A percentile compares a stretch with the other conserved stretches of the same genome.
These are phyloP conservation scores for Paralichthys olivaceus DNA, from an alignment of 2,113 vertebrate species.

Conservation along the genomic window DNA sequence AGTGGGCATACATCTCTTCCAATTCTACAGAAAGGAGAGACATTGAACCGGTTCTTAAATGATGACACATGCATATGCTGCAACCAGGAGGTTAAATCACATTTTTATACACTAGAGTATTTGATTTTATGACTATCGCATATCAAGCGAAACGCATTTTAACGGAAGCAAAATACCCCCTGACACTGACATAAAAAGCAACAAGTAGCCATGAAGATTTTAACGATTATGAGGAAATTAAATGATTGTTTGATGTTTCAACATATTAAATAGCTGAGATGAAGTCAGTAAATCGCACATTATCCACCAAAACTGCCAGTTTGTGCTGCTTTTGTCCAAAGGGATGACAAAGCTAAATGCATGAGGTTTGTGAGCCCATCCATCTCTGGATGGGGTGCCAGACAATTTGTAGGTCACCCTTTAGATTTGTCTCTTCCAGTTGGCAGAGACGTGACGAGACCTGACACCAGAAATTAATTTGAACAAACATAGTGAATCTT, in stretches of 20 bases:
- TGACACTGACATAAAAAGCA: background rate
- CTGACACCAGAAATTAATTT: constrained; percentile 15
- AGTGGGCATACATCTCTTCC: too few species aligned
- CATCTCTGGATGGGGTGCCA: background rate
- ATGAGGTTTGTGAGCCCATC: background rate
- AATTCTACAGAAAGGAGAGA: too few species aligned
- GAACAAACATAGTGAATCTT: constrained; percentile 8
- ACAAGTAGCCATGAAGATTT: background rate
- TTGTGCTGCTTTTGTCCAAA: background rate
- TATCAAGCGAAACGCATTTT: too few species aligned
- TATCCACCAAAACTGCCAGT: background rate
- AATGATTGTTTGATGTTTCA: constrained; percentile 1
- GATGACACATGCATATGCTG: too few species aligned
- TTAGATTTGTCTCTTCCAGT: constrained; percentile 20
- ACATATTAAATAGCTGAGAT: background rate
- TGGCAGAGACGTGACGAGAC: constrained; percentile 16
- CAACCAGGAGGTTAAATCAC: too few species aligned
- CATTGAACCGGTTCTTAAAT: too few species aligned
- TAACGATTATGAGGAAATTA: background rate
- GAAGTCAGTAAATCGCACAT: too few species aligned
- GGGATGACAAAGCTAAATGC: background rate
- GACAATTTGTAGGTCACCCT: background rate
- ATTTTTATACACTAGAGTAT: too few species aligned
- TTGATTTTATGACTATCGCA: too few species aligned
- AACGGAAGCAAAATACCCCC: background rate